phyloP scores from a whole-genome alignment of 1,140 invertebrate genomes.

The Drosophila grimshawi region DNA sequence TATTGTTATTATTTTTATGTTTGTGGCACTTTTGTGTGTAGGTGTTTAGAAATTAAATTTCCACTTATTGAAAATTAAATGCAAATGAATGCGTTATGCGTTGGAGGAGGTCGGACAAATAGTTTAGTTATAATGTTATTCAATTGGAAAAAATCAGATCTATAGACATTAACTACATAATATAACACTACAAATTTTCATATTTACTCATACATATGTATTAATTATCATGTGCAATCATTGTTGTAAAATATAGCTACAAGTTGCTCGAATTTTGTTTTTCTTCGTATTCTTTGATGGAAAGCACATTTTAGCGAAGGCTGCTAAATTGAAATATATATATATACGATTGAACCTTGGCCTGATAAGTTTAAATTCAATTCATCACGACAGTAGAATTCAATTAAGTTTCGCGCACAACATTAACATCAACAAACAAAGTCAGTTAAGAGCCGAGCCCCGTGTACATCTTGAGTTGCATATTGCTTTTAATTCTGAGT shows the following conservation, averaged over 20 bases:
- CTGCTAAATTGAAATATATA: conserved; percentile 14
- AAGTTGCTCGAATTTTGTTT: conserved; percentile 13
- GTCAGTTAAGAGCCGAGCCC: conserved; percentile 19
- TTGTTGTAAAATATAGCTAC: conserved; percentile 40
- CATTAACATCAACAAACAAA: conserved; percentile 50
- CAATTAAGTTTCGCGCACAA: conserved; percentile 47
- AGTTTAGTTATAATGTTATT: conserved; percentile 11
- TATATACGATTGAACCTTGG: neutral
- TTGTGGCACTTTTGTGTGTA: conserved; percentile 61
- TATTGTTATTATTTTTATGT: conserved; percentile 4
- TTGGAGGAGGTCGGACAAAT: conserved; percentile 40
- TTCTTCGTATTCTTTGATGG: conserved; percentile 29
- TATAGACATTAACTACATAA: conserved; percentile 30
- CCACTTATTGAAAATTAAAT: conserved; percentile 64
- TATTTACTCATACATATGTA: conserved; percentile 19
- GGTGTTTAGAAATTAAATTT: conserved; percentile 50
- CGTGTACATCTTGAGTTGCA: conserved; percentile 28
- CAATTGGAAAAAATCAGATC: conserved; percentile 10
- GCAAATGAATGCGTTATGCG: conserved; percentile 53
- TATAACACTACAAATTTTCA: conserved; percentile 34
- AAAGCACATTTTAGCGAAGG: conserved; percentile 40
- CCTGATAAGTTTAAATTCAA: conserved; percentile 55
- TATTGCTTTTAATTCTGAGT: conserved; percentile 46
- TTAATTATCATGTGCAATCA: conserved; percentile 28
- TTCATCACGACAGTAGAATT: conserved; percentile 52